Evolutionary conservation across 2,113 vertebrate species (phyloP).

Genomic region (Mormyrus lacerda): DNA sequence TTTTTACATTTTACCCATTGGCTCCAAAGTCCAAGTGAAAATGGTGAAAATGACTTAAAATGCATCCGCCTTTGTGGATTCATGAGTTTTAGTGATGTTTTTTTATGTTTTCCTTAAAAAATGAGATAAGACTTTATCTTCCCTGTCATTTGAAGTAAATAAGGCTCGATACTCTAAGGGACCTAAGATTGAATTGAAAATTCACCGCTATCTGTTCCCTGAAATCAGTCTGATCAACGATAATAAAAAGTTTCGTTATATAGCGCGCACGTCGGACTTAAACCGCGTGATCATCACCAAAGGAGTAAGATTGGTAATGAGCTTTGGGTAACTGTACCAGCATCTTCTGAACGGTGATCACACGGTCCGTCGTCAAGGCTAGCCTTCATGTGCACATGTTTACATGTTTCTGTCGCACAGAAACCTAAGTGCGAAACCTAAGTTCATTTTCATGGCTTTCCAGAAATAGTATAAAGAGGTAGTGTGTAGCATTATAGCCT

Average conservation of each 20-base stretch:
- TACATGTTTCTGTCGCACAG: too few species aligned
- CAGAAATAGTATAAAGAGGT: background rate
- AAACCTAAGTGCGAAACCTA: too few species aligned
- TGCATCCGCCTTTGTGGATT: background rate
- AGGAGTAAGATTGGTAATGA: background rate
- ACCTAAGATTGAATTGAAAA: background rate
- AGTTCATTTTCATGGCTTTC: background rate
- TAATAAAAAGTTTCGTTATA: background rate
- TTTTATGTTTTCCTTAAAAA: background rate
- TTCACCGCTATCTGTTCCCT: background rate
- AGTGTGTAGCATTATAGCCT: background rate
- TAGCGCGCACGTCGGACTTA: background rate
- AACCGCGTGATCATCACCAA: background rate
- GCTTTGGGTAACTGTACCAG: background rate
- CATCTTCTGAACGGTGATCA: background rate
- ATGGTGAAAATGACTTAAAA: background rate
- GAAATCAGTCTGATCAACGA: background rate
- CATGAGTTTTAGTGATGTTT: background rate
- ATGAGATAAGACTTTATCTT: background rate
- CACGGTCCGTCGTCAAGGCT: background rate
- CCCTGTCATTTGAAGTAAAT: background rate
- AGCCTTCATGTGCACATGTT: background rate
- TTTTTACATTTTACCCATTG: background rate
- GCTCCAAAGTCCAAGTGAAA: background rate
- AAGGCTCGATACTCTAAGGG: background rate